phyloP scores from a whole-genome alignment of 2,113 vertebrate genomes.

The Myodes glareolus region DNA sequence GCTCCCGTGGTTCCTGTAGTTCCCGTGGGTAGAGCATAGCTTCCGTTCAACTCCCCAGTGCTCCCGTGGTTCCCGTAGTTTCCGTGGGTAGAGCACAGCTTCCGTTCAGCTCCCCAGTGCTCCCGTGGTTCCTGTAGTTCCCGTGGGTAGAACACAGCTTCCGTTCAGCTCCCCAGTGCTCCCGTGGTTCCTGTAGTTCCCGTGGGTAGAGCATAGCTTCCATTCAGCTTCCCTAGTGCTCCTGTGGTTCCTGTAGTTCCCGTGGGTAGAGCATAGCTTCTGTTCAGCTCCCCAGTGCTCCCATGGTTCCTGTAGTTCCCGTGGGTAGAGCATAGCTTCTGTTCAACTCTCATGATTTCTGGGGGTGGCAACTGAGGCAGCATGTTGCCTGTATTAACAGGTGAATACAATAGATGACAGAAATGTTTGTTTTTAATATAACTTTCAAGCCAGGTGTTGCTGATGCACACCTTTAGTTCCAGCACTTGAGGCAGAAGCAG shows the following conservation, averaged over 20 bases:
- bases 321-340: background rate
- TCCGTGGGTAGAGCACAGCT: too few species aligned
- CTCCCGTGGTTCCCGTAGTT: too few species aligned
- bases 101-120: too few species aligned
- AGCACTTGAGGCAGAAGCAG: background rate
- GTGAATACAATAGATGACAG: background rate
- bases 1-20: too few species aligned
- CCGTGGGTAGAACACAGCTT: too few species aligned
- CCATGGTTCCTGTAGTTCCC: background rate
- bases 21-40: too few species aligned
- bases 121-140: too few species aligned
- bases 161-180: too few species aligned
- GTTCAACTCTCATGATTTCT: background rate
- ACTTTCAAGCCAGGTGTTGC: background rate
- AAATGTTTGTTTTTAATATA: constrained; percentile 22
- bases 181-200: too few species aligned
- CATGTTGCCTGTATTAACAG: background rate
- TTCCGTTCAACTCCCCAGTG: too few species aligned
- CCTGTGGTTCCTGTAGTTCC: background rate
- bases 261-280: background rate
- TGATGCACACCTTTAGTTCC: background rate
- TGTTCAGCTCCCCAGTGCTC: background rate
- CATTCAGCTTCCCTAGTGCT: too few species aligned
- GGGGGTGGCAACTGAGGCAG: background rate
- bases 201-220: too few species aligned